A percentile compares a stretch with the other conserved stretches of the same genome.
Evolutionary conservation across 1,140 invertebrate species (phyloP).

Genomic region (Globodera ellingtonae): DNA sequence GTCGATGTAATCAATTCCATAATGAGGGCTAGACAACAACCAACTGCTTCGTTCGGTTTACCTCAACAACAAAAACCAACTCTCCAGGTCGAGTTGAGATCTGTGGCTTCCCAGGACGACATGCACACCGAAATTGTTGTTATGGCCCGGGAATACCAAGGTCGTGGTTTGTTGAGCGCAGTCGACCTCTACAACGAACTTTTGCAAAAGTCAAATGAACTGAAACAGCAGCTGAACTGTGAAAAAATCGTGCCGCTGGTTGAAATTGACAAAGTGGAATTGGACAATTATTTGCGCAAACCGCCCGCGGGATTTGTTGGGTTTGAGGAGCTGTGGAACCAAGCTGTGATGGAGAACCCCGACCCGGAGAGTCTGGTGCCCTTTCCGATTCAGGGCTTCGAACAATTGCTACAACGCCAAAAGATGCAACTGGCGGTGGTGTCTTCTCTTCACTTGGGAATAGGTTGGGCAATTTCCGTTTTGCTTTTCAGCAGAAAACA

Average conservation of each 20-base stretch:
- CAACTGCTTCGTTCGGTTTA: constrained; percentile 4
- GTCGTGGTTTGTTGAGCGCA: constrained; percentile 15
- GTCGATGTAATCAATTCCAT: constrained; percentile 28
- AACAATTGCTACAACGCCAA: constrained; percentile 34
- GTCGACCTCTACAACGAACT: constrained; percentile 39
- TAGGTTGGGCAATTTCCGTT: constrained; percentile 15
- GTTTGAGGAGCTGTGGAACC: constrained; percentile 38
- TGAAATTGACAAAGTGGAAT: constrained; percentile 35
- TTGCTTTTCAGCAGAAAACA: background rate
- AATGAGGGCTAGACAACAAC: constrained; percentile 19
- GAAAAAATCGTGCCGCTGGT: constrained; percentile 42
- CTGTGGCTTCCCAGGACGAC: constrained; percentile 31
- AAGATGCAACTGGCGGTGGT: constrained; percentile 40
- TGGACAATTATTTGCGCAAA: constrained; percentile 36
- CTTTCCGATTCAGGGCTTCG: constrained; percentile 44
- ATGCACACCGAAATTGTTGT: constrained; percentile 17
- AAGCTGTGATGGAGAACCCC: constrained; percentile 40
- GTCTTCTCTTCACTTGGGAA: constrained; percentile 23
- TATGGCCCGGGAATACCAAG: constrained; percentile 3
- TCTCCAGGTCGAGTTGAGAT: constrained; percentile 29
- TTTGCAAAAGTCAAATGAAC: constrained; percentile 23
- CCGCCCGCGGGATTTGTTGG: constrained; percentile 30
- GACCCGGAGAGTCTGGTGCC: constrained; percentile 41
- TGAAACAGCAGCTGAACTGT: constrained; percentile 33
- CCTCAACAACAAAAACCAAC: constrained; percentile 11